These are phyloP conservation scores for Notodonta ziczac DNA, from an alignment of 2,888 invertebrate species.

Conservation along the genomic window DNA sequence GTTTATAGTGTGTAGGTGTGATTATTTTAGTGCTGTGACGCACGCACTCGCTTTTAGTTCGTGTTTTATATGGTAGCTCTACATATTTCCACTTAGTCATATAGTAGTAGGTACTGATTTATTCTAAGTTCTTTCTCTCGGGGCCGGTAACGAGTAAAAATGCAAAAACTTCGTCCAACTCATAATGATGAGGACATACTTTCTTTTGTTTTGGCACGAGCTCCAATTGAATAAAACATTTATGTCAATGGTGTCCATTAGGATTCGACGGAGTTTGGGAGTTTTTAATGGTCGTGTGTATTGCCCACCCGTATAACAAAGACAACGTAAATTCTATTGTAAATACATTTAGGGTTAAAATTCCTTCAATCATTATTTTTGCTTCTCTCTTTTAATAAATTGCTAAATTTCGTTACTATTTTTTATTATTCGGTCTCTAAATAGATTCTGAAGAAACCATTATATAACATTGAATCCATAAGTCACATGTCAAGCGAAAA, in stretches of 20 bases:
- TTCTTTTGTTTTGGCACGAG: conserved; percentile 78
- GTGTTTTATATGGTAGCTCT: background rate
- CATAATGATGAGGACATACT: conserved; percentile 77
- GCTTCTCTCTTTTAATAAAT: conserved; percentile 3
- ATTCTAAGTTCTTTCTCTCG: conserved; percentile 52
- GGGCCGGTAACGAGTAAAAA: conserved; percentile 70
- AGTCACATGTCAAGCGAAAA: conserved; percentile 57
- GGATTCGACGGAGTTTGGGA: conserved; percentile 67
- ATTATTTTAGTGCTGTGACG: background rate
- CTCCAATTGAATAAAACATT: conserved; percentile 82
- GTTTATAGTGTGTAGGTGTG: conserved; percentile 13
- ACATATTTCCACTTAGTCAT: background rate
- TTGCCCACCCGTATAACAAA: conserved; percentile 47
- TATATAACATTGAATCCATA: background rate
- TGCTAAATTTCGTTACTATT: too few relatives aligned
- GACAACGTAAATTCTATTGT: conserved; percentile 30
- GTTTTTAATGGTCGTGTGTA: conserved; percentile 62
- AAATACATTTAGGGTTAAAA: conserved; percentile 18
- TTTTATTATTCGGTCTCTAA: too few relatives aligned
- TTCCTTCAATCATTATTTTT: conserved; percentile 11
- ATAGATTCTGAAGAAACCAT: too few relatives aligned
- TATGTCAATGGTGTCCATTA: conserved; percentile 81
- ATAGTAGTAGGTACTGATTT: conserved; percentile 21
- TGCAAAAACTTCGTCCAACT: conserved; percentile 73
- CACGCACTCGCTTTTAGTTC: background rate